Base-by-base conservation (phyloP, 2,113 vertebrate species). In the Diadophis punctatus region DNA sequence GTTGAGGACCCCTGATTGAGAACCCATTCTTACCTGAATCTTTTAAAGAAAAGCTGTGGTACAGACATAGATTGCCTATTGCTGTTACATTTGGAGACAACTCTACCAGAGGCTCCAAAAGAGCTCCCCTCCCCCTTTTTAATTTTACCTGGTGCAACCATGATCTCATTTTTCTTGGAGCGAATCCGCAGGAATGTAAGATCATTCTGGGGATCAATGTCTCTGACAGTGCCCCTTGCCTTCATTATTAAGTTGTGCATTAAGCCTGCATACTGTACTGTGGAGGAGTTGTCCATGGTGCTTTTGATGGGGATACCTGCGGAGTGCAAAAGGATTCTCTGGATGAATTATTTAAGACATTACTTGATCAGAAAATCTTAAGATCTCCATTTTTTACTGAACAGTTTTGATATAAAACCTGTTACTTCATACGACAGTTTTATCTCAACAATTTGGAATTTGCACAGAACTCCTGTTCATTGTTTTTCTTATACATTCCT, bases 161-260 rank as follows among this genome's bases (percentile, higher is more conserved):
- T 99, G 96, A 99, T 99, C 93, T 99, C 99, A 0, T 99, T 99
- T 96, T 99, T 99, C 98, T 99, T 99, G 96, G 98, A 99, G 92
- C 99, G 99, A 94, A 99, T 97, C 0, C 99, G 96, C 89, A 99
- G 98, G 97, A 99, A 99, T 0, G 99, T 99, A 92, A 99, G 98
- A 96, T 99, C 99, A 2, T 99, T 99, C 97, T 99, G 98, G 63
- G 99, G 98, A 93, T 99, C 99, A 0, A 99, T 98, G 95, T 99
- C 98, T 27, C 98, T 96, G 55, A 99, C 97, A 0, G 98, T 98
- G 97, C 98, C 98, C 94, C 99, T 94, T 1, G 99, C 98, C 96
- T 98, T 99, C 97, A 98, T 96, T 95, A 99, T 97, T 96, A 99
- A 98, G 96, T 98, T 98, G 96, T 99, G 99, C 98, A 99, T 98